Percentiles rank a stretch among this genome's conserved stretches.
Conservation (phyloP, 2,797 vertebrate genomes). For the Anableps anableps region DNA sequence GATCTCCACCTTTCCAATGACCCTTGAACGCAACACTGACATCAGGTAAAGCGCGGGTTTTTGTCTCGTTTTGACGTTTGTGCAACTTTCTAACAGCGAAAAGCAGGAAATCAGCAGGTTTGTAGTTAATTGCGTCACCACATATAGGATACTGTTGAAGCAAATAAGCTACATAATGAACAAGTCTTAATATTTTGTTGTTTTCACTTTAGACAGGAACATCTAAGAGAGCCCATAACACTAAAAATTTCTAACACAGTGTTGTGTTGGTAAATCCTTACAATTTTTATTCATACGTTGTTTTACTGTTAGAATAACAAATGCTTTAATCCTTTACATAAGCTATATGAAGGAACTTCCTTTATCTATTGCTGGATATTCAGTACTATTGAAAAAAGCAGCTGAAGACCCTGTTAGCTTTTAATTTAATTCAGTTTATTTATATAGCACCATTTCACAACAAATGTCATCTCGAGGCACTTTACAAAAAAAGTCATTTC, state of each 20-base stretch:
- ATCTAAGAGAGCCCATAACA: too few species aligned
- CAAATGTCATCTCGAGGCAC: too few species aligned
- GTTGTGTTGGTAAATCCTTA: too few species aligned
- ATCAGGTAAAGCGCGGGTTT: slow-evolving; percentile 40
- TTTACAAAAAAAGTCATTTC: too few species aligned
- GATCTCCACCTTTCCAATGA: slow-evolving; percentile 17
- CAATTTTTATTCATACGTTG: too few species aligned
- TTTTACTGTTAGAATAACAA: not conserved
- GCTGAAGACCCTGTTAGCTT: too few species aligned
- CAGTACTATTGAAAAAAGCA: too few species aligned
- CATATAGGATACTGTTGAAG: not conserved
- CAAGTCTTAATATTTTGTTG: not conserved
- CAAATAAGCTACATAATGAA: not conserved
- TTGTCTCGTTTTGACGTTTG: slow-evolving; percentile 41
- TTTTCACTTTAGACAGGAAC: not conserved
- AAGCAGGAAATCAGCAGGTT: not conserved
- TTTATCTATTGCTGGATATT: too few species aligned
- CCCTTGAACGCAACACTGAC: slow-evolving; percentile 52
- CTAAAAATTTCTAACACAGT: too few species aligned
- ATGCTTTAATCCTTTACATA: not conserved
- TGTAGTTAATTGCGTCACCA: not conserved
- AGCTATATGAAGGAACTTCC: too few species aligned
- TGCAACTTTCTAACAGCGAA: slow-evolving; percentile 19
- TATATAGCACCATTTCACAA: too few species aligned
- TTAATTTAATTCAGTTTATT: too few species aligned